phyloP scores from a whole-genome alignment of 2,888 invertebrate genomes.

The Blera fallax region DNA sequence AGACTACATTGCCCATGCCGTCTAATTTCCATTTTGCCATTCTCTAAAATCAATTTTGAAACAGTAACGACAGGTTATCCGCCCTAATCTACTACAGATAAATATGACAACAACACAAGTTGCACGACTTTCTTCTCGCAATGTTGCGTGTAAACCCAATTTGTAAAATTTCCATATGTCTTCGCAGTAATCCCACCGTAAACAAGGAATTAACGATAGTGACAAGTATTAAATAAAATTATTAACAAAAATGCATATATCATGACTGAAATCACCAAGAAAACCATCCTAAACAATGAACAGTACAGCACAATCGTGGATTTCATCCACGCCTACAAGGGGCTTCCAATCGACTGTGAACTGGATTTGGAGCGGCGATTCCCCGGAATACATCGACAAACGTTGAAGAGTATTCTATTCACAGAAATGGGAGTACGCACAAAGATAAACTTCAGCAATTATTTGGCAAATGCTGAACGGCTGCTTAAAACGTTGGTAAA shows the following conservation, averaged over 20 bases:
- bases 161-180: conserved; percentile 14
- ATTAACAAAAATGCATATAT: conserved; percentile 32
- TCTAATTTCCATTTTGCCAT: too few species aligned
- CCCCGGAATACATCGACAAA: conserved; percentile 83
- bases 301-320: conserved; percentile 76
- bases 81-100: conserved; percentile 10
- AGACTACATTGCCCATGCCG: too few species aligned
- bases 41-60: not conserved
- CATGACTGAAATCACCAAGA: conserved; percentile 68
- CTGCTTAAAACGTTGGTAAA: conserved; percentile 80
- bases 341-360: conserved; percentile 85
- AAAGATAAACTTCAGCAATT: conserved; percentile 85
- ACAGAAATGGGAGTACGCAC: conserved; percentile 86
- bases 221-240: not conserved
- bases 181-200: not conserved
- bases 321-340: conserved; percentile 84
- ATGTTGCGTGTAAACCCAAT: conserved; percentile 5
- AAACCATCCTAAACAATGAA: conserved; percentile 75
- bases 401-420: conserved; percentile 88
- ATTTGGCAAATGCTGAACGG: conserved; percentile 84
- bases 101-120: conserved; percentile 22
- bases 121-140: not conserved
- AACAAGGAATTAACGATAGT: not conserved
- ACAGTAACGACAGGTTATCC: not conserved
- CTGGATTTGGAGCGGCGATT: conserved; percentile 84